Conservation (phyloP, 2,797 vertebrate genomes). For the Acropternis orthonyx region DNA sequence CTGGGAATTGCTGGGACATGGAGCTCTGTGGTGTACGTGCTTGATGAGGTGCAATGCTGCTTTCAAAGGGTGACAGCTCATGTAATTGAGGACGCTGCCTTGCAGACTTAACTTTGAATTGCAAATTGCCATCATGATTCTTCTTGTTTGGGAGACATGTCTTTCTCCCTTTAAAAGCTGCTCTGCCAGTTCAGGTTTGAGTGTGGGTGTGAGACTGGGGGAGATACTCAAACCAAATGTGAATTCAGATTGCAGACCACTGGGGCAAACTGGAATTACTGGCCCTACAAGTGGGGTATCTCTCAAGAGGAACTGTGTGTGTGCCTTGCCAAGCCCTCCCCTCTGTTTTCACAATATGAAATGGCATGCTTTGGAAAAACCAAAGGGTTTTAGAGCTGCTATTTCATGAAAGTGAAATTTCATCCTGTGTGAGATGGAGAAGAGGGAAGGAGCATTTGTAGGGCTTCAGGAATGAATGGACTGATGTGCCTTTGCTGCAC, state of each 20-base stretch:
- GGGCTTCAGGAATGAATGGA: background rate
- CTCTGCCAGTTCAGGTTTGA: background rate
- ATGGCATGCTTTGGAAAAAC: background rate
- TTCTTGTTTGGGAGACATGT: background rate
- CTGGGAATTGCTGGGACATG: background rate
- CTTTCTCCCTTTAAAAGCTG: background rate
- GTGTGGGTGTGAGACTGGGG: background rate
- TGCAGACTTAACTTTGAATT: slow-evolving; percentile 40
- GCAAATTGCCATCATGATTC: slow-evolving; percentile 34
- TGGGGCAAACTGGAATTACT: background rate
- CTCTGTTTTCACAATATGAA: background rate
- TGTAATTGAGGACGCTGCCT: background rate
- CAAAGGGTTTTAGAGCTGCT: background rate
- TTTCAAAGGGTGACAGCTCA: background rate
- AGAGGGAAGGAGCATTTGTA: background rate
- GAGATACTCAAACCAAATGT: background rate
- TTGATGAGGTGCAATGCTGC: background rate
- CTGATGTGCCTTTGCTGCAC: background rate
- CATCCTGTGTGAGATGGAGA: background rate
- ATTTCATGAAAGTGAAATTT: background rate
- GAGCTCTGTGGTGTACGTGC: background rate
- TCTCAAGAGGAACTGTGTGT: background rate
- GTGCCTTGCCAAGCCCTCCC: background rate
- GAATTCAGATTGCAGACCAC: background rate
- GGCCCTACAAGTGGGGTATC: background rate